Conservation (phyloP, 53 echinoderm and acorn worm species). For the Astropecten irregularis region DNA sequence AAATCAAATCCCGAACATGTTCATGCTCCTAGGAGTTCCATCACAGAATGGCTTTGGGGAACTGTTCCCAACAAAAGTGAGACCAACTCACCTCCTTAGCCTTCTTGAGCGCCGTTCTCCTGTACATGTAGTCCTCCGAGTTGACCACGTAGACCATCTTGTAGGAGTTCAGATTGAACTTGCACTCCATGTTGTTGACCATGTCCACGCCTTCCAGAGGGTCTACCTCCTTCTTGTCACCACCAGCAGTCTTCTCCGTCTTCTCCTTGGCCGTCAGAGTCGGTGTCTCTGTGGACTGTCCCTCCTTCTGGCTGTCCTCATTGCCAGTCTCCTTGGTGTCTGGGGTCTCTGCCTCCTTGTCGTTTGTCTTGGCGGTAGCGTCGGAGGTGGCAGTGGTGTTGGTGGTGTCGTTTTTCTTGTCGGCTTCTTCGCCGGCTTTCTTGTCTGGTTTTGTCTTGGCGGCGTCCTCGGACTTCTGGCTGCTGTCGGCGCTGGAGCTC, state of each 20-base stretch:
- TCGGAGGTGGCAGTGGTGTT: conserved; percentile 37
- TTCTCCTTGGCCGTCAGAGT: not conserved
- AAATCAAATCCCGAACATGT: no score
- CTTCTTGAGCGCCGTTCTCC: conserved; percentile 92
- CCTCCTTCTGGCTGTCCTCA: conserved; percentile 19
- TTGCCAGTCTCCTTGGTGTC: not conserved
- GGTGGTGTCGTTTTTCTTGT: conserved; percentile 42
- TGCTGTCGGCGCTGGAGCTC: not conserved
- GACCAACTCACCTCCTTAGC: conserved; percentile 81
- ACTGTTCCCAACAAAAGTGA: no score
- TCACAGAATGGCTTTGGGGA: no score
- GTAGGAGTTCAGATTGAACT: conserved; percentile 99
- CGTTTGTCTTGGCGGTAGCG: conserved; percentile 32
- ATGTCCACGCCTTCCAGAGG: conserved; percentile 90
- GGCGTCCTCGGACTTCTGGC: conserved; percentile 46
- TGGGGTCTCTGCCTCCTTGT: not conserved
- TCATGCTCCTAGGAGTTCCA: no score
- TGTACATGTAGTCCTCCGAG: conserved; percentile 99
- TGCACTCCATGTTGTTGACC: conserved; percentile 99
- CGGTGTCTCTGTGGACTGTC: not conserved
- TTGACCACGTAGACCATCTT: conserved; percentile 99
- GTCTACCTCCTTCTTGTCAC: conserved; percentile 47
- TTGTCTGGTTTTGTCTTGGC: conserved; percentile 45
- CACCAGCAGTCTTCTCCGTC: conserved; percentile 39
- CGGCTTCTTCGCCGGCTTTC: not conserved